Conservation (phyloP, 2,113 vertebrate species). For the Forbesichthys agassizii region DNA sequence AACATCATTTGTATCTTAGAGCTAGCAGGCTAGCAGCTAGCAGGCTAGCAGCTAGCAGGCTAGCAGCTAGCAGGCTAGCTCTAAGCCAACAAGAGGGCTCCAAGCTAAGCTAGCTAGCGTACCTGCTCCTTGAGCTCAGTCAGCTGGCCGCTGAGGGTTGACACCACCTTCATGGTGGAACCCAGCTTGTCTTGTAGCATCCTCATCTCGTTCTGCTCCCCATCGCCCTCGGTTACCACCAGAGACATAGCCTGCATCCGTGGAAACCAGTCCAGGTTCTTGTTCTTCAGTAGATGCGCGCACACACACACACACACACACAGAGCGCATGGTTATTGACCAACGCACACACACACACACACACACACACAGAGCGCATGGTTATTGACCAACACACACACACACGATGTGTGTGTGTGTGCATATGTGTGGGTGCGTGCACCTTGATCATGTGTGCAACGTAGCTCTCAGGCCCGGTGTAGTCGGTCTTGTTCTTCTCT, state of each 20-base stretch:
- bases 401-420: neutral
- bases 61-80: no score
- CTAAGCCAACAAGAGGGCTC: no score
- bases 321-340: neutral
- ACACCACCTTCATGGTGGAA: constrained; percentile 92
- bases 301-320: neutral
- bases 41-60: no score
- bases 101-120: no score
- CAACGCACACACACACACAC: neutral
- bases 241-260: constrained; percentile 98
- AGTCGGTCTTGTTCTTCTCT: constrained; percentile 96
- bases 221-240: constrained; percentile 92
- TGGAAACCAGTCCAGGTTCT: constrained; percentile 98
- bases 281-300: constrained; percentile 77
- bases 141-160: constrained; percentile 87
- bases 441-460: constrained; percentile 98
- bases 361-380: neutral
- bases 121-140: constrained; percentile 97
- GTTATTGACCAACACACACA: neutral
- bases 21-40: no score
- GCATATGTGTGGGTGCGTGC: neutral
- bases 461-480: constrained; percentile 96
- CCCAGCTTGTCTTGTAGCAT: constrained; percentile 90
- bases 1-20: no score
- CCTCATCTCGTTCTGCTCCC: constrained; percentile 96